phyloP scores from a whole-genome alignment of 2,888 invertebrate genomes.

The Eulithis testata region DNA sequence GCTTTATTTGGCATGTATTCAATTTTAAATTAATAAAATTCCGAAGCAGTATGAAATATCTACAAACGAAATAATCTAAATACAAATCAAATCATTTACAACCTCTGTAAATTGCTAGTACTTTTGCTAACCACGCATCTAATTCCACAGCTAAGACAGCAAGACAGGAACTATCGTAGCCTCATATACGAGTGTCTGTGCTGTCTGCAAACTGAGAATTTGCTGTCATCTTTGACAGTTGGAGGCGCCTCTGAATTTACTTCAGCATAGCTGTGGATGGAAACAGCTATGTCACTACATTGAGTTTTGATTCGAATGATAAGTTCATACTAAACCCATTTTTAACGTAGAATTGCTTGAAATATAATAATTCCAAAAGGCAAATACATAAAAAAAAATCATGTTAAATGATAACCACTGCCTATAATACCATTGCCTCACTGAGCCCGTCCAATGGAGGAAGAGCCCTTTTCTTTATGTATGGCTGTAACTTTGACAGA shows the following conservation, averaged over 20 bases:
- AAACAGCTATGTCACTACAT: conserved; percentile 15
- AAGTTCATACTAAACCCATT: too few relatives aligned
- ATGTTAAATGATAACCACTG: too few relatives aligned
- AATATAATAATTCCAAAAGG: too few relatives aligned
- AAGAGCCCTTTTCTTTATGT: too few relatives aligned
- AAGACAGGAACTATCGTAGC: conserved; percentile 45
- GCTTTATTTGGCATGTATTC: too few relatives aligned
- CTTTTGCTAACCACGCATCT: conserved; percentile 32
- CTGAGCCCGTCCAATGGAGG: too few relatives aligned
- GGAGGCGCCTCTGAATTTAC: conserved; percentile 47
- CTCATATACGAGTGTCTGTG: conserved; percentile 44
- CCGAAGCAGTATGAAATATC: neutral
- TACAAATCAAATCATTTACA: conserved; percentile 1
- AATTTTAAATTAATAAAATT: too few relatives aligned
- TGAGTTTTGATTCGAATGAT: neutral
- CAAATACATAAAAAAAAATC: too few relatives aligned
- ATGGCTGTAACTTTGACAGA: too few relatives aligned
- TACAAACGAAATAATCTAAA: neutral
- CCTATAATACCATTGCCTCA: too few relatives aligned
- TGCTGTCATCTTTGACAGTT: conserved; percentile 57
- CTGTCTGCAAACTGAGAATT: conserved; percentile 37
- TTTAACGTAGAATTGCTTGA: too few relatives aligned
- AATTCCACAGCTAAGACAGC: conserved; percentile 31
- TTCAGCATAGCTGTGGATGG: conserved; percentile 22
- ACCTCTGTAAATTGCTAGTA: conserved; percentile 18